Percentiles rank a stretch among this genome's conserved stretches.
phyloP scores from a whole-genome alignment of 1,140 invertebrate species.

The Zaprionus vittiger region DNA sequence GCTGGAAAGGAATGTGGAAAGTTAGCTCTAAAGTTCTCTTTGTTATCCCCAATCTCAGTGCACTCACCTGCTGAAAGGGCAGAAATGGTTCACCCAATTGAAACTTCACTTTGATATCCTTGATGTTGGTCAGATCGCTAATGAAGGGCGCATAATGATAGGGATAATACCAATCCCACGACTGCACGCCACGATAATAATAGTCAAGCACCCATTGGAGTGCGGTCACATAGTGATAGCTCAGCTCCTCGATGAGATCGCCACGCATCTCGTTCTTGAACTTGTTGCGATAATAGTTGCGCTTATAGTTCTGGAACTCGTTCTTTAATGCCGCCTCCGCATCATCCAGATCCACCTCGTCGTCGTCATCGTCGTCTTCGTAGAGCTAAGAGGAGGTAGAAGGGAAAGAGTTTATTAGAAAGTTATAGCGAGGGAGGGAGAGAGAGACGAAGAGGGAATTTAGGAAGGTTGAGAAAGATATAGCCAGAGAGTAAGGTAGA shows the following conservation, averaged over 20 bases:
- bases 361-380: conserved; percentile 68
- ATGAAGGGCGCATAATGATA: conserved; percentile 98
- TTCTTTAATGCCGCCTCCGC: conserved; percentile 69
- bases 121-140: conserved; percentile 95
- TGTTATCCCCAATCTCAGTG: too few species aligned
- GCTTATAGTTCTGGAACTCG: conserved; percentile 95
- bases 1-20: conserved; percentile 80
- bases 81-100: conserved; percentile 94
- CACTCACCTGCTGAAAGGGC: conserved; percentile 94
- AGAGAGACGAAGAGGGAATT: background rate
- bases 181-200: conserved; percentile 97
- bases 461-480: too few species aligned
- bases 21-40: background rate
- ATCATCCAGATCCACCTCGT: conserved; percentile 86
- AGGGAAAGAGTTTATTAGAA: too few species aligned
- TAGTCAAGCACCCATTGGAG: conserved; percentile 99
- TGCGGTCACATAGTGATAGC: conserved; percentile 92
- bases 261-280: conserved; percentile 91
- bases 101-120: conserved; percentile 90
- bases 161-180: conserved; percentile 99
- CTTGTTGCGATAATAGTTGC: conserved; percentile 96
- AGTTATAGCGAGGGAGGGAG: background rate
- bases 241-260: conserved; percentile 89
- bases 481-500: too few species aligned
- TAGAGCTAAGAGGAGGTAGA: conserved; percentile 41